Evolutionary conservation across 2,797 vertebrate genomes (phyloP), one percentile per base, ranked within the genome.

Genomic region (Melanogrammus aeglefinus): DNA sequence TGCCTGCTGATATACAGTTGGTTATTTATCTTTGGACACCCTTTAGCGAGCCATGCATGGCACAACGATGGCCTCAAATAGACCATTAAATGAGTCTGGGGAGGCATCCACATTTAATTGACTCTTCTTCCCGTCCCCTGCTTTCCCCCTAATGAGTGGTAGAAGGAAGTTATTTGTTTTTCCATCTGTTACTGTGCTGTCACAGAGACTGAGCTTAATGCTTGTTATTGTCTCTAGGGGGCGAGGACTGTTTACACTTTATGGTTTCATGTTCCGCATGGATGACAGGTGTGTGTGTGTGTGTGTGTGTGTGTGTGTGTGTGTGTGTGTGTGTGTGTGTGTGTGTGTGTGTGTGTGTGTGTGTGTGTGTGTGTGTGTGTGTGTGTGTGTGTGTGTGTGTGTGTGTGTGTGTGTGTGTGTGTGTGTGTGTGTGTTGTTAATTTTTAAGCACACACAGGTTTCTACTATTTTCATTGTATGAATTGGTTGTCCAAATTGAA

Each of bases 71-170:
- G 83, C 81, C 82, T 75, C 86, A 88, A 88, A 92, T 86, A 85
- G 88, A 86, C 86, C 78, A 88, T 92, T 86, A 85, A 86, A 87
- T 83, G 78, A 84, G 90, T 88, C 79, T 85, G 83, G 83, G 84
- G 85, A 88, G 85, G 85, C 78, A 86, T 87, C 75, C 77, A 85
- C 81, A 88, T 86, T 86, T 81, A 87, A 82, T 90, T 81, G 73
- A 75, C 81, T 77, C 69, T 78, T 72, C 79, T 85, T 85, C 82
- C 83, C 47, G 74, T 88, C 86, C 31, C 84, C 81, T 86, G 82
- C 87, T 79, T 76, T 86, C 93, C 93, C 92, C 93, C 93, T 93
- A 92, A 85, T 81, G 78, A 14, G 39, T 80, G 79, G 74, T 41
- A 75, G 70, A 21, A 18, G n/a, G 35, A 31, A 8, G 31, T 36